These are phyloP conservation scores for Sterna hirundo DNA, from an alignment of 2,113 vertebrate genomes.

Conservation along the genomic window DNA sequence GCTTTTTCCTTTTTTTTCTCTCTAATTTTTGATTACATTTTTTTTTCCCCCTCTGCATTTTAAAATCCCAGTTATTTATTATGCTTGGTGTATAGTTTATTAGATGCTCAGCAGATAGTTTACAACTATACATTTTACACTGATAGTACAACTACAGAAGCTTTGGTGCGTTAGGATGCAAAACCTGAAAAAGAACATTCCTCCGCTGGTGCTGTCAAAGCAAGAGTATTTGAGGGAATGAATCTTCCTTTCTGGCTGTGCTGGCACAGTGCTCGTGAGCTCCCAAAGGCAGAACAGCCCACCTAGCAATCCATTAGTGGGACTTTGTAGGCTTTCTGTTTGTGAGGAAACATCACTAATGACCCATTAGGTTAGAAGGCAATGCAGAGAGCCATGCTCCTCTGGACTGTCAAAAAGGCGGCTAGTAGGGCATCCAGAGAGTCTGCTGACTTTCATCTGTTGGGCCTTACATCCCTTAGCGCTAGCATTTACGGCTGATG, in stretches of 20 bases:
- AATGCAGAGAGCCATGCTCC: not conserved
- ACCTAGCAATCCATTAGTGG: not conserved
- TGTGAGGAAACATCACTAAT: not conserved
- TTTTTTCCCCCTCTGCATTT: not conserved
- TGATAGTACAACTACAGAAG: not conserved
- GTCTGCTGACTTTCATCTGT: not conserved
- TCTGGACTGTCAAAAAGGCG: not conserved
- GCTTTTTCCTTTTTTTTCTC: not conserved
- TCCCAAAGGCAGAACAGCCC: not conserved
- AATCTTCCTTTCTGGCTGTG: not conserved
- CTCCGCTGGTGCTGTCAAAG: not conserved
- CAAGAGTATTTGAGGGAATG: not conserved
- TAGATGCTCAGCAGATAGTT: not conserved
- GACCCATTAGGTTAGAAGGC: not conserved
- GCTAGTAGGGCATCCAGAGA: not conserved
- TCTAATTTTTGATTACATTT: not conserved
- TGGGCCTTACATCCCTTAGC: not conserved
- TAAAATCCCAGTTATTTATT: not conserved
- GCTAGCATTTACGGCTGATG: not conserved
- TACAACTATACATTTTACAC: not conserved
- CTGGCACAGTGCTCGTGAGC: not conserved
- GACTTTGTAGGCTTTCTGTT: not conserved
- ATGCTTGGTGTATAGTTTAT: not conserved
- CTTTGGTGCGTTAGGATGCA: not conserved
- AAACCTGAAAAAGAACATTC: not conserved